Base-by-base conservation (phyloP, 2,797 vertebrate species). In the Arctocebus calabarensis region DNA sequence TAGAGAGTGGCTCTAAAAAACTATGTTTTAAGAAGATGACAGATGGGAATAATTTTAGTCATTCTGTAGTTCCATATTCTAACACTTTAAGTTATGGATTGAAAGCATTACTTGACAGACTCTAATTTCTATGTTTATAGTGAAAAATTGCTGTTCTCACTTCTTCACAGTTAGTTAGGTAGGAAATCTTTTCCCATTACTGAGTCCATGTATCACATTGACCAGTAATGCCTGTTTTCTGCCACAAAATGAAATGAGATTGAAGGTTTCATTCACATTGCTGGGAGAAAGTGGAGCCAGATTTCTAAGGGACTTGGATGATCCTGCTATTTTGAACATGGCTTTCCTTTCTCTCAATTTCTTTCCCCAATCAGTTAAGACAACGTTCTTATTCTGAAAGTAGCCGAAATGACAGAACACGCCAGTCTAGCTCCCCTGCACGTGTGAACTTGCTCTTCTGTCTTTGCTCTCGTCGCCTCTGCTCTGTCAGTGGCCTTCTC, bases 41-140 rank as follows among this genome's bases (percentile, higher is more conserved):
- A 97, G 81, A 78, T 91, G 86, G 91, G 45, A 91, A 88, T 90
- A 79, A 94, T 94, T 95, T 95, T 78, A 91, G 64, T 90, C 84
- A 91, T 94, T 84, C 87, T 85, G 16, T 88, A 88, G 64, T 88
- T 92, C 87, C 71, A 88, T 92, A 94, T 71, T 88, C 77, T 95
- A 91, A 91, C 64, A 79, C 52, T 96, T 82, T 64, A 70, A 73
- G 61, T 84, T 97, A 82, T 71, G 92, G 55, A 90, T 74, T 82
- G 78, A 73, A 73, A 82, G 25, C 37, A 29, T 75, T 61, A 75
- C 45, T 94, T 97, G 93, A 75, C 48, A 86, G 77, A 85, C 45
- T 94, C 84, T 95, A 75, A 93, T 94, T 91, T 94, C 93, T 92
- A 29, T 90, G 37, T 94, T 89, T 91, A 75, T 66, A 68, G 23